Percentiles rank a stretch among this genome's conserved stretches.
Conservation (phyloP, 2,797 vertebrate genomes). For the Brachyalestes nurse region DNA sequence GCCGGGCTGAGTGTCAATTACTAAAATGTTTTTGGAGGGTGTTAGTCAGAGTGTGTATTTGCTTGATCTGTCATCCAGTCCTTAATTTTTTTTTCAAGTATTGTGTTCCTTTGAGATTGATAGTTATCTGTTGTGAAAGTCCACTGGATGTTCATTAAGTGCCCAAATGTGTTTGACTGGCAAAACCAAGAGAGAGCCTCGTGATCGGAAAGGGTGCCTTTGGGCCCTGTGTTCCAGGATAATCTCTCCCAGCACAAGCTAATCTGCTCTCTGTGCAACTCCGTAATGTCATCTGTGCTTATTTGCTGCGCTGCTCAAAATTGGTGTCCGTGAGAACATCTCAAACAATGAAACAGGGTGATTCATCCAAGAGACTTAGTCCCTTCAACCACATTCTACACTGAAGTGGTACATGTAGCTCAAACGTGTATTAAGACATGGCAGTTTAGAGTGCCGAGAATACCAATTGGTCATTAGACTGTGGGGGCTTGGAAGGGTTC, state of each 20-base stretch:
- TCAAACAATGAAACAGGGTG: constrained; percentile 15
- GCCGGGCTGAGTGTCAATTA: not conserved
- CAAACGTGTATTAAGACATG: constrained; percentile 27
- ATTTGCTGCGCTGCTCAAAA: constrained; percentile 28
- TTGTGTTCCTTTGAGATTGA: constrained; percentile 18
- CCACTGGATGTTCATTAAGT: constrained; percentile 36
- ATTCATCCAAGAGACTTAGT: constrained; percentile 16
- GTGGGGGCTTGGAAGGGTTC: constrained; percentile 62
- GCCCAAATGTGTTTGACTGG: constrained; percentile 42
- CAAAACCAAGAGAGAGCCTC: constrained; percentile 36
- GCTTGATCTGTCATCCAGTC: not conserved
- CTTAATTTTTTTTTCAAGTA: not conserved
- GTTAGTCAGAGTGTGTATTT: constrained; percentile 15
- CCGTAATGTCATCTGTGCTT: constrained; percentile 49
- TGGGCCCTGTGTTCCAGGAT: constrained; percentile 34
- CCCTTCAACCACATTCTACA: not conserved
- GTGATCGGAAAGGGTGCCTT: constrained; percentile 44
- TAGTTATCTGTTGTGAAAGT: constrained; percentile 22
- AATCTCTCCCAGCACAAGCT: constrained; percentile 51
- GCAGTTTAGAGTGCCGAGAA: constrained; percentile 51
- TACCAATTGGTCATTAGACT: constrained; percentile 71
- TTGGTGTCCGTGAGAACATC: constrained; percentile 25
- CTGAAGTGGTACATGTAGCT: constrained; percentile 39
- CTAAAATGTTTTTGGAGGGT: not conserved
- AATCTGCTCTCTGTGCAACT: constrained; percentile 48